These are phyloP conservation scores for Meriones unguiculatus DNA, from an alignment of 2,113 vertebrate species.

Conservation along the genomic window DNA sequence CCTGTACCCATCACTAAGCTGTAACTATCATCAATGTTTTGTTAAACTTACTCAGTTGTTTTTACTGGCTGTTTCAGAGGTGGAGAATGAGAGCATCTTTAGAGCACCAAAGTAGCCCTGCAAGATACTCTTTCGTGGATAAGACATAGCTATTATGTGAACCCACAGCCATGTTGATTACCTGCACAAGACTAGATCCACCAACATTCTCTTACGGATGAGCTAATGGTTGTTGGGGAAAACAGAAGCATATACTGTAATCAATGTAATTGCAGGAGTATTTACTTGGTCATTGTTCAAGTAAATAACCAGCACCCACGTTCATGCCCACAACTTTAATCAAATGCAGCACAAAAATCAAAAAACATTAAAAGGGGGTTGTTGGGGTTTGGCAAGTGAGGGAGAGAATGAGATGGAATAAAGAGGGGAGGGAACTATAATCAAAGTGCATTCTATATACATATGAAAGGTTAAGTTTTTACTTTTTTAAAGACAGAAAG, in stretches of 20 bases:
- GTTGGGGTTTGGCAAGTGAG: not conserved
- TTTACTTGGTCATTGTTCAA: not conserved
- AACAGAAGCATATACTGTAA: not conserved
- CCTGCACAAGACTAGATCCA: not conserved
- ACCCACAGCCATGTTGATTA: not conserved
- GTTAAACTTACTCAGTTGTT: not conserved
- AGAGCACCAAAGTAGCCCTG: not conserved
- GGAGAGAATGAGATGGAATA: not conserved
- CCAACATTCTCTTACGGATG: not conserved
- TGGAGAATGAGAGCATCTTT: not conserved
- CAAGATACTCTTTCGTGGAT: not conserved
- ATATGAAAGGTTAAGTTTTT: not conserved
- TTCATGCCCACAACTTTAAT: not conserved
- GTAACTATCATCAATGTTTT: not conserved
- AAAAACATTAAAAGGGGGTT: not conserved
- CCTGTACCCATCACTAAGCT: not conserved
- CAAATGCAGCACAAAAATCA: not conserved
- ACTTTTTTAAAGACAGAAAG: not conserved
- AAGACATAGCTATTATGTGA: not conserved
- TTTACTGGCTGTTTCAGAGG: not conserved
- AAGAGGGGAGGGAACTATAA: not conserved
- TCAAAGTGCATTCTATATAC: not conserved
- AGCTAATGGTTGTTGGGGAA: not conserved
- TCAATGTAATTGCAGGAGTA: not conserved
- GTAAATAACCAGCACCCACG: not conserved